Base-by-base conservation (phyloP, 2,113 vertebrate species). In the Lampris incognitus region DNA sequence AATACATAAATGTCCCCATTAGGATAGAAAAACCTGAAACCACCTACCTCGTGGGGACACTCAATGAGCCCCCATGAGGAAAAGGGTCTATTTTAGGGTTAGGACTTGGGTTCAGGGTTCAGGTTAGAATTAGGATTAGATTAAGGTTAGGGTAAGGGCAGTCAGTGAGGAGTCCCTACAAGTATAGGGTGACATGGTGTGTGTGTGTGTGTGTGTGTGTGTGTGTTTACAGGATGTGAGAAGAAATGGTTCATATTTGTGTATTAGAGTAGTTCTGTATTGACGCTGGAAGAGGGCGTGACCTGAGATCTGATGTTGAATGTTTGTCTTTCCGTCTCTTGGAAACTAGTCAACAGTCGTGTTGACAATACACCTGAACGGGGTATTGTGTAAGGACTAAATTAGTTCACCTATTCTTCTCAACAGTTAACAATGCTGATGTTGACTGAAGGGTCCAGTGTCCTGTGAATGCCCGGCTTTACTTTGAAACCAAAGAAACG, bases 401-500 rank as follows among this genome's bases (percentile, higher is more conserved):
- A 49, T 62, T 62, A 39, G 44, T 50, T 48, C 9, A 6, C 6
- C 64, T 72, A 61, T 83, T 86, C 56, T 81, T 68, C 49, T 46
- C 11, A 72, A 68, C 54, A 70, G 51, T 40, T 24, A 66, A 55
- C 37, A 9, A 13, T 46, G 39, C 10, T 58, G 24, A 66, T 50
- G 57, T 72, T 24, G 48, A 13, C 41, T 49, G 56, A 38, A 51
- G 68, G 60, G 46, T 88, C 85, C 44, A 0, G 52, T 91, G 89
- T 86, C 84, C 58, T 36, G 48, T 72, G 48, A 82, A 80, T 69
- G 11, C 6, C 6, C 38, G 58, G 52, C 40, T 84, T 88, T 67
- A 55, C 41, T 78, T 59, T 75, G 83, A 75, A 87, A 87, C 74
- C 58, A 6, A 83, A 83, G 39, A 64, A 36, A 51, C 9, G 46